phyloP scores from a whole-genome alignment of 2,888 invertebrate species.

The Drosophila cognata region DNA sequence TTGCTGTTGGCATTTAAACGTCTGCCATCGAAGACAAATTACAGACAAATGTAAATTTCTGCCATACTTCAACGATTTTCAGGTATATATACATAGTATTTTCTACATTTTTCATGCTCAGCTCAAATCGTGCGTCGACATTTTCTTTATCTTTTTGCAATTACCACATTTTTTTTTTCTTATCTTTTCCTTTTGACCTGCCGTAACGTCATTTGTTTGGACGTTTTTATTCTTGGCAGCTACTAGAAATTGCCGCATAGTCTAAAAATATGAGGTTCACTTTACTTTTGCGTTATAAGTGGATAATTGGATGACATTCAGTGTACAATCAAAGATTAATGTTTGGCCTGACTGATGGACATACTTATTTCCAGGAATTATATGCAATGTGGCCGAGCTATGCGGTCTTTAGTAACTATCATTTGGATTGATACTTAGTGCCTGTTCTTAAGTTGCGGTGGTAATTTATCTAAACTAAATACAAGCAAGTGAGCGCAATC shows the following conservation, averaged over 20 bases:
- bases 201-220: constrained; percentile 31
- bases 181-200: constrained; percentile 24
- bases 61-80: constrained; percentile 53
- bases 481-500: constrained; percentile 27
- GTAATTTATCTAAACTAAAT: constrained; percentile 31
- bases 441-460: not conserved
- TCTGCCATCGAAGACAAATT: constrained; percentile 72
- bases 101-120: constrained; percentile 58
- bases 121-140: constrained; percentile 36
- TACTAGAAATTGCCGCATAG: constrained; percentile 2
- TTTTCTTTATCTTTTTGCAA: constrained; percentile 30
- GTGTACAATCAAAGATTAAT: constrained; percentile 16
- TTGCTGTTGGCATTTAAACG: constrained; percentile 33
- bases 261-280: not conserved
- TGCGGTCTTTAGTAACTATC: not conserved
- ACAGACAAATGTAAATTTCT: constrained; percentile 66
- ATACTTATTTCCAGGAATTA: constrained; percentile 5
- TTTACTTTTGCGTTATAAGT: not conserved
- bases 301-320: constrained; percentile 19
- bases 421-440: not conserved
- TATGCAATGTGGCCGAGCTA: not conserved
- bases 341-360: constrained; percentile 3
- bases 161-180: not conserved
- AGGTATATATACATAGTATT: constrained; percentile 23
- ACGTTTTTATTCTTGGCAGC: constrained; percentile 12